These are phyloP conservation scores for Hemibagrus guttatus DNA, from an alignment of 2,797 vertebrate species.

Conservation along the genomic window DNA sequence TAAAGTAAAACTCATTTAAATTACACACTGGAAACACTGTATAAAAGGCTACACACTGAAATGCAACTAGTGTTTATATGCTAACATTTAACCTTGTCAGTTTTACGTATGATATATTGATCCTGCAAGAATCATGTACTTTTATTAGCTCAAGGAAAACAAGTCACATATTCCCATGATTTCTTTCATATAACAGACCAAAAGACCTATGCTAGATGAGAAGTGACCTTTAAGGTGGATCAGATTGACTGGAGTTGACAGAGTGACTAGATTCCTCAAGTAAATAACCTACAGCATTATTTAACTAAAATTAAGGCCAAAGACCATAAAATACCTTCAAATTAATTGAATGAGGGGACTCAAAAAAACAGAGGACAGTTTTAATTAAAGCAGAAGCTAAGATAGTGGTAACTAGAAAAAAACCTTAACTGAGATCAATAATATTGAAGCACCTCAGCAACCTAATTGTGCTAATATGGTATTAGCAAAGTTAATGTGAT, in stretches of 20 bases:
- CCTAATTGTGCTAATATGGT: background rate
- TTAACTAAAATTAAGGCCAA: constrained; percentile 41
- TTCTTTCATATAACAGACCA: background rate
- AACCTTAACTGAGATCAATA: background rate
- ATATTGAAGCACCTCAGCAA: background rate
- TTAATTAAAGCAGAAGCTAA: background rate
- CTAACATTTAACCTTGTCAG: background rate
- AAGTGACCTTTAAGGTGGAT: constrained; percentile 43
- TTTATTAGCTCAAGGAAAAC: background rate
- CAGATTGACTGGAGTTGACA: constrained; percentile 49
- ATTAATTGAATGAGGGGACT: constrained; percentile 24
- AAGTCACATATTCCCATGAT: background rate
- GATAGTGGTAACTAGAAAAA: background rate
- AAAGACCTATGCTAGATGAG: constrained; percentile 9
- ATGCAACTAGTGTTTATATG: background rate
- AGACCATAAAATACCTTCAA: constrained; percentile 37
- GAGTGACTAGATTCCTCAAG: constrained; percentile 17
- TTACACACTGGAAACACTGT: too few species aligned
- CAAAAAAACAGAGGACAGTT: background rate
- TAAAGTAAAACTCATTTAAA: too few species aligned
- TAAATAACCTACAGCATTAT: constrained; percentile 38
- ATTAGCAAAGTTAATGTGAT: background rate
- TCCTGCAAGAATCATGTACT: background rate
- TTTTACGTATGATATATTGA: background rate
- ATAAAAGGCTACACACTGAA: too few species aligned